Evolutionary conservation across 2,797 vertebrate species (phyloP).

Genomic region (Echiichthys vipera): DNA sequence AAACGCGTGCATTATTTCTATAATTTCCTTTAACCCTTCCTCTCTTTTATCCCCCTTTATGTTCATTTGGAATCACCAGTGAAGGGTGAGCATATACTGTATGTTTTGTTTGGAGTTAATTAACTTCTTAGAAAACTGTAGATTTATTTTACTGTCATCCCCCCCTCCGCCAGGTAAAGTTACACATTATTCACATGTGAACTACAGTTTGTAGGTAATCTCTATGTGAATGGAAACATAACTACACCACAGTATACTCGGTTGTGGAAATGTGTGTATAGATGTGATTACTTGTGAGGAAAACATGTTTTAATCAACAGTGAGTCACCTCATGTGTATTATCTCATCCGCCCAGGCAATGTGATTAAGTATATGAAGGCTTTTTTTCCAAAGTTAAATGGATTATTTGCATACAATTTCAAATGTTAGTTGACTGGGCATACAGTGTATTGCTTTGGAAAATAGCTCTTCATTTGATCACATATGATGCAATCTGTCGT

Average conservation of each 20-base stretch:
- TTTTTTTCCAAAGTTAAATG: constrained; percentile 43
- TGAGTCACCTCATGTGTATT: constrained; percentile 45
- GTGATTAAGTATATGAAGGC: constrained; percentile 60
- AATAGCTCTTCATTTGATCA: constrained; percentile 64
- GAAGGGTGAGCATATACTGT: constrained; percentile 84
- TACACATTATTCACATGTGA: constrained; percentile 60
- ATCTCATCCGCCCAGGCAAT: constrained; percentile 42
- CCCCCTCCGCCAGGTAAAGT: constrained; percentile 18
- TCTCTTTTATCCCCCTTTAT: constrained; percentile 75
- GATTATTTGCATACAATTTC: too few species aligned
- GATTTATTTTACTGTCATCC: constrained; percentile 29
- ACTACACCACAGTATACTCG: not conserved
- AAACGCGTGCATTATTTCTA: constrained; percentile 35
- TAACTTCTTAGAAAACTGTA: constrained; percentile 45
- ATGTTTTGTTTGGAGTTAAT: constrained; percentile 54
- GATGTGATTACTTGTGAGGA: constrained; percentile 49
- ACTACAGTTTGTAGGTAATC: constrained; percentile 4
- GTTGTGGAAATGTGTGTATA: constrained; percentile 51
- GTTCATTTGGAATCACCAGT: constrained; percentile 82
- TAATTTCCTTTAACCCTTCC: constrained; percentile 71
- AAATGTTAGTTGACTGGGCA: not conserved
- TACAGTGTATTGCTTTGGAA: constrained; percentile 33
- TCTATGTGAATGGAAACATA: constrained; percentile 47
- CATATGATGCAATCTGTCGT: constrained; percentile 41
- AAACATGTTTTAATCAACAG: constrained; percentile 39